Evolutionary conservation across 2,888 invertebrate genomes (phyloP).

Genomic region (Lamellibrachia columna): DNA sequence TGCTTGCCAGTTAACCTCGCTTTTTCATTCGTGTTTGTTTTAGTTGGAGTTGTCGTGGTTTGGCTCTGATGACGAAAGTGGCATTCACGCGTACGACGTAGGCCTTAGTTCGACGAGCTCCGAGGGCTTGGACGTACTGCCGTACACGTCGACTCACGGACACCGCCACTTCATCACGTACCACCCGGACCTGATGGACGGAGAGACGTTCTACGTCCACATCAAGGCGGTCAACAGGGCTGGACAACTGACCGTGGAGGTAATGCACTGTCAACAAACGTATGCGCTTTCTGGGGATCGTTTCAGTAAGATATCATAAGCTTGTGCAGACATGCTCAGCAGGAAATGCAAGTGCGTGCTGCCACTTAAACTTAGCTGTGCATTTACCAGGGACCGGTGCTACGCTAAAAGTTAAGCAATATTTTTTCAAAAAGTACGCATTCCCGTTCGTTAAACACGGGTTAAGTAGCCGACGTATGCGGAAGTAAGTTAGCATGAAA

Average conservation of each 20-base stretch:
- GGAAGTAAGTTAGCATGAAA: no score
- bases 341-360: neutral
- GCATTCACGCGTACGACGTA: conserved; percentile 46
- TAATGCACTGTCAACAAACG: conserved; percentile 22
- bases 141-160: conserved; percentile 43
- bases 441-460: no score
- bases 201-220: conserved; percentile 45
- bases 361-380: no score
- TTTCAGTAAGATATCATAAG: neutral
- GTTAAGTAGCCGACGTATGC: no score
- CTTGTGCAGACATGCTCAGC: neutral
- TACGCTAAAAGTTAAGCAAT: no score
- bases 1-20: no score
- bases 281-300: neutral
- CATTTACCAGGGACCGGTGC: no score
- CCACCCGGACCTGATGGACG: conserved; percentile 46
- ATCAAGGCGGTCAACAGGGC: conserved; percentile 48
- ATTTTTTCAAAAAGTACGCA: no score
- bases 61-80: conserved; percentile 33
- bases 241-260: conserved; percentile 36
- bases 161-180: conserved; percentile 41
- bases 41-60: conserved; percentile 8
- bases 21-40: neutral
- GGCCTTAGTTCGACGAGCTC: conserved; percentile 42
- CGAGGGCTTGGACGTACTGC: conserved; percentile 42